Percentiles rank a stretch among this genome's conserved stretches.
Conservation (phyloP, 2,888 invertebrate genomes). For the Epinotia nisella region DNA sequence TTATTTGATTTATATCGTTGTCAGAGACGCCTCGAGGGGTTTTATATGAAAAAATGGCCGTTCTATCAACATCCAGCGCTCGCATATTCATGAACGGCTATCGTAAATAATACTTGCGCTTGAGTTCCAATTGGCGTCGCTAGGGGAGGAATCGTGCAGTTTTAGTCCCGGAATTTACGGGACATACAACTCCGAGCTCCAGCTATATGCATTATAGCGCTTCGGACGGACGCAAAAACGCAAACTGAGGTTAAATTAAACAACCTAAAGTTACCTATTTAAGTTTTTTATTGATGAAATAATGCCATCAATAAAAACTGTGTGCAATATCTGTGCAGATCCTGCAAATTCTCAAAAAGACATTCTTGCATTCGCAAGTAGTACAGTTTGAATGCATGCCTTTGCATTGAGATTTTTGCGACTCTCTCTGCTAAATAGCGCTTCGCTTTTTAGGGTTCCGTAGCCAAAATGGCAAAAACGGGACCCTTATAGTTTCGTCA, state of each 20-base stretch:
- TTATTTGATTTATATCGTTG: constrained; percentile 63
- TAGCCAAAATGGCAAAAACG: no score
- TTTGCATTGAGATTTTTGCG: background rate
- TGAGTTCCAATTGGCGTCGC: constrained; percentile 18
- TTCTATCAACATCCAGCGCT: constrained; percentile 67
- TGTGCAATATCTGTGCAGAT: no score
- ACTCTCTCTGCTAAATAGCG: no score
- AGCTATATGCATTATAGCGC: background rate
- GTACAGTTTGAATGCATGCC: background rate
- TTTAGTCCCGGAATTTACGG: constrained; percentile 14
- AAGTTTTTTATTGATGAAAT: no score
- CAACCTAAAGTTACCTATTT: no score
- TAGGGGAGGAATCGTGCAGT: background rate
- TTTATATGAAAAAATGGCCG: constrained; percentile 67
- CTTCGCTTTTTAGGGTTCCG: no score
- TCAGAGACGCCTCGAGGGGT: constrained; percentile 47
- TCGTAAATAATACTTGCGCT: constrained; percentile 66
- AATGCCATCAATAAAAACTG: no score
- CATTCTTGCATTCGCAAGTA: no score
- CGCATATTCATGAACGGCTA: constrained; percentile 75
- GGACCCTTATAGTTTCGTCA: no score
- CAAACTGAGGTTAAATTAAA: no score
- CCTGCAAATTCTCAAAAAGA: no score
- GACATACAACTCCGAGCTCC: background rate
- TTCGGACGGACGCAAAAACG: no score